Evolutionary conservation across 1,140 invertebrate genomes (phyloP).

Genomic region (Dreissena rostriformis): DNA sequence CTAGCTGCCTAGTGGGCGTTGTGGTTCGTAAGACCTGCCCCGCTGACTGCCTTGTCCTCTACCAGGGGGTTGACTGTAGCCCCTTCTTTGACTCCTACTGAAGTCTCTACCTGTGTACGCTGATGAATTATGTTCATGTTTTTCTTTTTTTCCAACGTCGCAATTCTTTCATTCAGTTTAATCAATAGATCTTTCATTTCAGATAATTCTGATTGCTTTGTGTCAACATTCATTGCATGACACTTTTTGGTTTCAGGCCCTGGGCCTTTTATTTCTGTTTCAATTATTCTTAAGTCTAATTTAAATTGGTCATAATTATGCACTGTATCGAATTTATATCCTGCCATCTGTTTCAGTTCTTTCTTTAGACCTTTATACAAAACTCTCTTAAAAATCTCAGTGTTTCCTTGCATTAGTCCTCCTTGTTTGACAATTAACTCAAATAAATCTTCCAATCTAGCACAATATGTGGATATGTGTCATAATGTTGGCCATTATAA

Average conservation of each 20-base stretch:
- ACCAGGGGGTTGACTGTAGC: not conserved
- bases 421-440: not conserved
- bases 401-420: not conserved
- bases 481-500: too few relatives aligned
- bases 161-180: not conserved
- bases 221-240: not conserved
- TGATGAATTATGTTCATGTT: not conserved
- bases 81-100: not conserved
- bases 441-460: too few relatives aligned
- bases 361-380: not conserved
- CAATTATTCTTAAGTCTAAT: not conserved
- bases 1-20: too few relatives aligned
- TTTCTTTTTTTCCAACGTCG: not conserved
- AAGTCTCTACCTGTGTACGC: not conserved
- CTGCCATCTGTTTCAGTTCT: not conserved
- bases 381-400: not conserved
- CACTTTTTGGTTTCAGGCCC: too few relatives aligned
- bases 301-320: not conserved
- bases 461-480: too few relatives aligned
- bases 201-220: not conserved
- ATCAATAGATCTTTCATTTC: not conserved
- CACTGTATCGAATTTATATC: not conserved
- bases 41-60: not conserved
- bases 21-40: not conserved
- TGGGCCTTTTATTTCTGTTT: not conserved